These are phyloP conservation scores for Synchiropus splendidus DNA, from an alignment of 2,113 vertebrate genomes.

Conservation along the genomic window DNA sequence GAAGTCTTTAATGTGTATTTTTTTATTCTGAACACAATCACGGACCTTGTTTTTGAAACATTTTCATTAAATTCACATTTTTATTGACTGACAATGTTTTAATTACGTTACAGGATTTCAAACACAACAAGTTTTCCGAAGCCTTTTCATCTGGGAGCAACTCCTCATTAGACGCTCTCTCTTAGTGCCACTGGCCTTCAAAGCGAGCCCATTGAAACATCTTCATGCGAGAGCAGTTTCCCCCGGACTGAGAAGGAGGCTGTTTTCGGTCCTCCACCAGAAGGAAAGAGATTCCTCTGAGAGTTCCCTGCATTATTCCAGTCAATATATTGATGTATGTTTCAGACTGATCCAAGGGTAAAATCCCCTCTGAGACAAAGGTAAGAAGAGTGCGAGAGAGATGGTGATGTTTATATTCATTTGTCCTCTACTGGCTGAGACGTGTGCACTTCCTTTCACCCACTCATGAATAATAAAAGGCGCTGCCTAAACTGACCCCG, in stretches of 20 bases:
- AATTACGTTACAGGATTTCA: no score
- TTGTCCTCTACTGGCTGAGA: conserved; percentile 38
- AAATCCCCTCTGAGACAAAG: conserved; percentile 39
- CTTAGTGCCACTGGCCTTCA: conserved; percentile 32
- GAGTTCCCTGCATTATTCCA: conserved; percentile 40
- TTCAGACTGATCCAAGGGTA: conserved; percentile 49
- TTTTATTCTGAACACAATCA: no score
- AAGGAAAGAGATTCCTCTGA: conserved; percentile 20
- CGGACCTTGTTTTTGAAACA: no score
- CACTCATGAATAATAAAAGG: conserved; percentile 48
- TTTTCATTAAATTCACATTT: no score
- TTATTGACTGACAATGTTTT: no score
- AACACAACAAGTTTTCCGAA: conserved; percentile 11
- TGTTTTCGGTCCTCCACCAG: conserved; percentile 27
- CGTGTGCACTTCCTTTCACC: conserved; percentile 13
- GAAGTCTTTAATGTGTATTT: no score
- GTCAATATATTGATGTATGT: conserved; percentile 50
- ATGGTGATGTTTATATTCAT: conserved; percentile 51
- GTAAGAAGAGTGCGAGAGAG: conserved; percentile 22
- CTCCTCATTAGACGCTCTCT: conserved; percentile 26
- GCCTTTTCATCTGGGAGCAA: conserved; percentile 37
- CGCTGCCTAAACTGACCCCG: conserved; percentile 34
- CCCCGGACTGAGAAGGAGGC: conserved; percentile 27
- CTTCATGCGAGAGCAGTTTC: conserved; percentile 21
- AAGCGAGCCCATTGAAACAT: conserved; percentile 44